Percentiles rank a stretch among this genome's conserved stretches.
Evolutionary conservation across 2,797 vertebrate genomes (phyloP).

Genomic region (Darevskia nairensis): DNA sequence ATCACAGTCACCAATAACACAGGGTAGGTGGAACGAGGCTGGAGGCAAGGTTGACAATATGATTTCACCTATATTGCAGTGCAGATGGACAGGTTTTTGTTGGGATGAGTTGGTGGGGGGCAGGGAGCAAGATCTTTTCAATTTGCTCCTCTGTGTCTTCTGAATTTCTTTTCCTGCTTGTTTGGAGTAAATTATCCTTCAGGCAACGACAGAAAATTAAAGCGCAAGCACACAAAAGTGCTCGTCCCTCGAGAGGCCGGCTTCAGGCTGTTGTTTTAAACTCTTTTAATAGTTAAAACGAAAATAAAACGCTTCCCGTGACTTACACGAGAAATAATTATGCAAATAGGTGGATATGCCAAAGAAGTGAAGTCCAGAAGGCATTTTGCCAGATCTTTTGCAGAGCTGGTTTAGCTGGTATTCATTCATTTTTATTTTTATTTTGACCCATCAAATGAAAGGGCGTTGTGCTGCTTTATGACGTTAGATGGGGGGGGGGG

Average conservation of each 20-base stretch:
- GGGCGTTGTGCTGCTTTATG: not conserved
- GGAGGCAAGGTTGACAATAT: slow-evolving; percentile 47
- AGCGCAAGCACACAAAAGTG: slow-evolving; percentile 45
- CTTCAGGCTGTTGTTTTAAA: slow-evolving; percentile 68
- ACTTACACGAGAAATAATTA: slow-evolving; percentile 46
- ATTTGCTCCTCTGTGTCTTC: slow-evolving; percentile 27
- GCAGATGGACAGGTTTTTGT: slow-evolving; percentile 12
- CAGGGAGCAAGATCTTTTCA: slow-evolving; percentile 11
- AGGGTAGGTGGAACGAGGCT: slow-evolving; percentile 28
- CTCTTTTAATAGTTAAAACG: slow-evolving; percentile 74
- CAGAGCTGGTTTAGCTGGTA: not conserved
- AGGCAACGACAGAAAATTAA: slow-evolving; percentile 41
- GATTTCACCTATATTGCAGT: slow-evolving; percentile 65
- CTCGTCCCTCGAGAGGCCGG: slow-evolving; percentile 43
- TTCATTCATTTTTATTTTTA: not conserved
- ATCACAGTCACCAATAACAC: slow-evolving; percentile 13
- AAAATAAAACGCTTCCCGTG: slow-evolving; percentile 5
- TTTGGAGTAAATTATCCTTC: slow-evolving; percentile 54
- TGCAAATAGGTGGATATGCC: slow-evolving; percentile 48
- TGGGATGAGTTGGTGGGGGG: not conserved
- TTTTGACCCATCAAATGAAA: not conserved
- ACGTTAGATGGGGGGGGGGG: not conserved
- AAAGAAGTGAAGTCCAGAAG: slow-evolving; percentile 12
- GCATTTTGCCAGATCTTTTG: not conserved
- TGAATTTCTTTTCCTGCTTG: slow-evolving; percentile 49